phyloP scores from a whole-genome alignment of 2,888 invertebrate species.

The Lysandra bellargus region DNA sequence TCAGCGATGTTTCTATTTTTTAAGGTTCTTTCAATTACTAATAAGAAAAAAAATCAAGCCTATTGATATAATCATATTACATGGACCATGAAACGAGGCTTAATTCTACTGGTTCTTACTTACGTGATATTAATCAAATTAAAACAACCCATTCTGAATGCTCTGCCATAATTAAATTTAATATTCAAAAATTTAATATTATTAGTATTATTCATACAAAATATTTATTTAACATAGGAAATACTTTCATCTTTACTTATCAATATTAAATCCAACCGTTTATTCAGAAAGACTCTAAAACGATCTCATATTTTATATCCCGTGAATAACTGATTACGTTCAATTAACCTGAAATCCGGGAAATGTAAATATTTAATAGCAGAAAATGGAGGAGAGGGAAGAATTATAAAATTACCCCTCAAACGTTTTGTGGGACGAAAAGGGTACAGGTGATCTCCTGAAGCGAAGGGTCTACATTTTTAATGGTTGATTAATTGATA shows the following conservation, averaged over 20 bases:
- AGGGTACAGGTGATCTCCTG: constrained; percentile 61
- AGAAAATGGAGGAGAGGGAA: constrained; percentile 75
- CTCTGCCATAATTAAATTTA: background rate
- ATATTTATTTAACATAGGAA: background rate
- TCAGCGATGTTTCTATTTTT: no score
- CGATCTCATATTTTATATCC: constrained; percentile 31
- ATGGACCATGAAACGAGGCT: no score
- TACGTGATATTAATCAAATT: no score
- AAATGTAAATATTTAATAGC: constrained; percentile 70
- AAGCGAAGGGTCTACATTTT: constrained; percentile 38
- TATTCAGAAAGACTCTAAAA: constrained; percentile 5
- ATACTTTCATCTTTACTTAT: background rate
- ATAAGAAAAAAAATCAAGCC: no score
- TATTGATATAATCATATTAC: no score
- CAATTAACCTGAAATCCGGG: constrained; percentile 65
- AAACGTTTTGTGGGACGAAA: constrained; percentile 69
- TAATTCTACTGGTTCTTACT: no score
- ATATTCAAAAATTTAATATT: no score
- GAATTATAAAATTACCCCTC: constrained; percentile 74
- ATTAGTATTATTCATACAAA: no score
- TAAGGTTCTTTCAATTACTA: no score
- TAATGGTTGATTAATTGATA: constrained; percentile 3
- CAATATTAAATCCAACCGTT: background rate
- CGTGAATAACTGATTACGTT: constrained; percentile 56
- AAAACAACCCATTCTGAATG: no score